These are phyloP conservation scores for Nyctibius grandis DNA, from an alignment of 2,797 vertebrate species.

Conservation along the genomic window DNA sequence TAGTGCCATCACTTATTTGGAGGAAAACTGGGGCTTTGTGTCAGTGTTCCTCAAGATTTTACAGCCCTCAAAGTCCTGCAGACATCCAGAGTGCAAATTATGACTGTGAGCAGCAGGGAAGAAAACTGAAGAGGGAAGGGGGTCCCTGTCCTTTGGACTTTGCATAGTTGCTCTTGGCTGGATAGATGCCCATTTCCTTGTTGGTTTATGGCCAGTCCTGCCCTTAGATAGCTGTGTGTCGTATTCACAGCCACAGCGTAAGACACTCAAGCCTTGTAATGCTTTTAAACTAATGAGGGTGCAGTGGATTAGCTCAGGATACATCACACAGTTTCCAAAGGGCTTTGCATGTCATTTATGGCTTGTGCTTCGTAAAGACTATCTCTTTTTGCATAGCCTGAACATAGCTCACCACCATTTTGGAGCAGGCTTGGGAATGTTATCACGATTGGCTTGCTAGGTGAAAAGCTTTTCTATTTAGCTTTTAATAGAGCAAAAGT, in stretches of 20 bases:
- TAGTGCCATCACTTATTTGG: not conserved
- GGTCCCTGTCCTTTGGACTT: not conserved
- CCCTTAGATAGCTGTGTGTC: not conserved
- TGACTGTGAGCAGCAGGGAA: not conserved
- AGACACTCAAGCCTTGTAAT: not conserved
- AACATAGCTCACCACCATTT: not conserved
- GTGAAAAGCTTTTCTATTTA: constrained; percentile 73
- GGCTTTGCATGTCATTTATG: not conserved
- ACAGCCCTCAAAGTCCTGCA: not conserved
- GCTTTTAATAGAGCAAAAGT: constrained; percentile 78
- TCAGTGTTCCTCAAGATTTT: not conserved
- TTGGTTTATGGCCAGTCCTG: not conserved
- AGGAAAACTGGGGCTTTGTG: not conserved
- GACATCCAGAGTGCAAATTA: not conserved
- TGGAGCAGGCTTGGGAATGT: constrained; percentile 13
- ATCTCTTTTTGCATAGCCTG: not conserved
- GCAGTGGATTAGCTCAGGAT: not conserved
- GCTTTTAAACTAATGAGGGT: not conserved
- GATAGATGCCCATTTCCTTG: not conserved
- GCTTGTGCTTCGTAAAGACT: not conserved
- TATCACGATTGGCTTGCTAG: constrained; percentile 59
- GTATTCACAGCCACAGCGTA: not conserved
- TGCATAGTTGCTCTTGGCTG: not conserved
- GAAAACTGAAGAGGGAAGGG: not conserved
- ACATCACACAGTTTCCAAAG: not conserved